Evolutionary conservation across 2,797 vertebrate genomes (phyloP), one percentile per base, ranked within the genome.

Genomic region (Lophotriccus pileatus): DNA sequence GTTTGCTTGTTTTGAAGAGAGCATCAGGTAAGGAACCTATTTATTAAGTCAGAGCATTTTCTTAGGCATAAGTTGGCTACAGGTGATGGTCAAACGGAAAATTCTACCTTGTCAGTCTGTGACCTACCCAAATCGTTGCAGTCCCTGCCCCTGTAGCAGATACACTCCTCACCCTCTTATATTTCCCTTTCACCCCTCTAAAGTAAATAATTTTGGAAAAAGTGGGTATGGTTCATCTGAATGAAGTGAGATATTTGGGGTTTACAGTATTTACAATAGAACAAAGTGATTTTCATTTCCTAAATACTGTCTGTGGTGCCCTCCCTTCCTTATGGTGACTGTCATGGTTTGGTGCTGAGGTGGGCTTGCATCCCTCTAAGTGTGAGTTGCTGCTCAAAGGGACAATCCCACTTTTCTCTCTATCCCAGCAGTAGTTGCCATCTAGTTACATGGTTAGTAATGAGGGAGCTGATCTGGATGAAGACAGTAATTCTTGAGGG

Each of bases 1-100:
- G 0, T 44, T 63, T 2, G 14, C 7, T 52, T 84, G 41, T 56
- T 74, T 77, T 67, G 32, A 70, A 84, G 43, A 75, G 17, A 47
- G 0, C 23, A 44, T 9, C 19, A 49, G 44, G 14, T 66, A 76
- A 84, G n/a, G 32, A 80, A 73, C 10, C 4, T 34, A 1, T 74
- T 74, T 60, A 56, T 46, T 30, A 55, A 55, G 22, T 68, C 30
- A 27, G 28, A 84, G 55, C n/a, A 93, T 92, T 90, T 92, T 90
- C 32, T 89, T 0, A 0, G 43, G 19, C 20, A 2, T 55, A 30
- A 89, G 39, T 55, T 76, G 27, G 23, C 59, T 75, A 12, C 27
- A 37, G 16, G 39, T 52, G 50, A 28, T 74, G 37, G 34, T 64
- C n/a, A 25, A 8, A 53, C 20, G 50, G 24, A 87, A 82, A 11